Conservation (phyloP, 2,888 invertebrate genomes). For the Cephonodes hylas region DNA sequence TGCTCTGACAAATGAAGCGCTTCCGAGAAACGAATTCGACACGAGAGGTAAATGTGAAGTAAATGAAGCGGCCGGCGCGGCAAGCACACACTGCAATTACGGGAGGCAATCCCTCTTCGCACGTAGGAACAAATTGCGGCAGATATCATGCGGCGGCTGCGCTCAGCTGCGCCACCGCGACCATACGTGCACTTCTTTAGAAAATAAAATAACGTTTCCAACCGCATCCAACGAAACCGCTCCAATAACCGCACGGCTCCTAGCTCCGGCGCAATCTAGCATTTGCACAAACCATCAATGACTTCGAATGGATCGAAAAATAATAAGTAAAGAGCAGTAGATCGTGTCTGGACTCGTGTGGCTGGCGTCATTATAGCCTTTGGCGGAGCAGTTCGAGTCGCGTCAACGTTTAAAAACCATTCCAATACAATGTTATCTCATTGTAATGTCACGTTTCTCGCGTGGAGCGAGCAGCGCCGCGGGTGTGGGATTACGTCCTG, state of each 20-base stretch:
- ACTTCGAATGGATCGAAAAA: background rate
- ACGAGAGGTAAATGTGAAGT: conserved; percentile 39
- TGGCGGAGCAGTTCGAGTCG: background rate
- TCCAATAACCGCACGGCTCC: background rate
- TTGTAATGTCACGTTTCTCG: conserved; percentile 3
- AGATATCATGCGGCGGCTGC: conserved; percentile 38
- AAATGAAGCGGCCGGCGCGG: conserved; percentile 45
- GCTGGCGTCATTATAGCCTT: background rate
- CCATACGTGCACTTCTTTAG: background rate
- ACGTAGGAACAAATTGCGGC: conserved; percentile 75
- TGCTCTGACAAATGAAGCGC: conserved; percentile 49
- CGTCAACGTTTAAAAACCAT: background rate
- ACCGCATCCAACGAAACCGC: background rate
- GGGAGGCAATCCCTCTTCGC: conserved; percentile 66
- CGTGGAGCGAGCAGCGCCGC: background rate
- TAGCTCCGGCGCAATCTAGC: background rate
- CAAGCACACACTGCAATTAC: conserved; percentile 49
- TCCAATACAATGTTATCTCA: conserved; percentile 1
- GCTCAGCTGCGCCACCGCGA: conserved; percentile 7
- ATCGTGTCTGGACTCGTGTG: background rate
- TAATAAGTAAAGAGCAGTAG: background rate
- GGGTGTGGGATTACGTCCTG: background rate
- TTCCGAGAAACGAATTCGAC: conserved; percentile 57
- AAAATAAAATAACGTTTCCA: conserved; percentile 1
- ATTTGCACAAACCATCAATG: background rate